These are phyloP conservation scores for Stenopsyche tienmushanensis DNA, from an alignment of 1,140 invertebrate species.

Conservation along the genomic window DNA sequence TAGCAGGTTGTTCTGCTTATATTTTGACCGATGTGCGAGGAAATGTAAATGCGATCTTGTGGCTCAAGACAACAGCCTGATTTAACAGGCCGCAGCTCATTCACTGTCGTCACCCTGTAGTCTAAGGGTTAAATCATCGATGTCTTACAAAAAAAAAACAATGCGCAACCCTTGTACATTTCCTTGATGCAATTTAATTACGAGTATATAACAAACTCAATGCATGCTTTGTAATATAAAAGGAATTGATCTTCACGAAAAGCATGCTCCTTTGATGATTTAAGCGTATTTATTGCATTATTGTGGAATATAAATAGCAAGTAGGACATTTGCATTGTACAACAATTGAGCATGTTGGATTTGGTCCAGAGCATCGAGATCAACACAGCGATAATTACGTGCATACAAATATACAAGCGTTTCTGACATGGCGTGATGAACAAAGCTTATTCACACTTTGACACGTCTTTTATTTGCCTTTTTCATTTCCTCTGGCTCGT, in stretches of 20 bases:
- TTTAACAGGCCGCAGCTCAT: not conserved
- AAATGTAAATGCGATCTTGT: conserved; percentile 23
- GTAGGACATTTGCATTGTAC: not conserved
- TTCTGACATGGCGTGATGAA: conserved; percentile 18
- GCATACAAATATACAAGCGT: not conserved
- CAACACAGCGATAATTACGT: not conserved
- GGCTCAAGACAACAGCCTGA: conserved; percentile 16
- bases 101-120: conserved; percentile 1
- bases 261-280: no score
- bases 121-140: not conserved
- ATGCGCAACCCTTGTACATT: not conserved
- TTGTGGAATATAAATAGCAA: not conserved
- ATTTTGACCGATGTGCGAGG: conserved; percentile 30
- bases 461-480: conserved; percentile 27
- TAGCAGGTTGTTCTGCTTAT: conserved; percentile 25
- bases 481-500: conserved; percentile 12
- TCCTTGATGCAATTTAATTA: not conserved
- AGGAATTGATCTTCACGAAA: no score
- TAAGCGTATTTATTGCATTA: no score
- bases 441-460: conserved; percentile 19
- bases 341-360: not conserved
- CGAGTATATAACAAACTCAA: no score
- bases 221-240: no score
- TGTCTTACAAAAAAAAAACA: not conserved
- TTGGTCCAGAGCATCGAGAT: not conserved